These are phyloP conservation scores for Porphyrio hochstetteri DNA, from an alignment of 2,113 vertebrate genomes.

Conservation along the genomic window DNA sequence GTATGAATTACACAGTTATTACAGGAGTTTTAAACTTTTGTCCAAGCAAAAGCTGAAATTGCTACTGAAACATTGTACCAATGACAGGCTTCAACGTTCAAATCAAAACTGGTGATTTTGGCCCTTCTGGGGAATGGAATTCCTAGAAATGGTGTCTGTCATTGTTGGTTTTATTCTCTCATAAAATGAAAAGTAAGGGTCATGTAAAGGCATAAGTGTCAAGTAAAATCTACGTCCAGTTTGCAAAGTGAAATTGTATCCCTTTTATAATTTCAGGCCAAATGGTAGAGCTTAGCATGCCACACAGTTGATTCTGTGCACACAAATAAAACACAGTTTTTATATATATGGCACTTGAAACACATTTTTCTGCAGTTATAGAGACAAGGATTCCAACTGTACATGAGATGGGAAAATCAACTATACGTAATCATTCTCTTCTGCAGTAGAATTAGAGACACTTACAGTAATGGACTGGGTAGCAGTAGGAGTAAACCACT, in stretches of 20 bases:
- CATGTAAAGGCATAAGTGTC: not conserved
- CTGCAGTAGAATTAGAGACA: constrained; percentile 2
- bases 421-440: not conserved
- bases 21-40: not conserved
- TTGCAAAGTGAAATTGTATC: not conserved
- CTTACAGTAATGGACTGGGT: not conserved
- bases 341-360: not conserved
- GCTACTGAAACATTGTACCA: not conserved
- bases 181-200: not conserved
- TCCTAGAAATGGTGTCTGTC: not conserved
- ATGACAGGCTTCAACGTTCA: not conserved
- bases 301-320: not conserved
- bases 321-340: not conserved
- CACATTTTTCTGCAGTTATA: not conserved
- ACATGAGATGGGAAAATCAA: not conserved
- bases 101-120: not conserved
- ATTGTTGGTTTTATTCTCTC: not conserved
- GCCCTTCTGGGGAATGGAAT: not conserved
- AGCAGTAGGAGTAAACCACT: not conserved
- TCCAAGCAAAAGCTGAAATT: not conserved
- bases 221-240: not conserved
- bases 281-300: not conserved
- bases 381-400: not conserved
- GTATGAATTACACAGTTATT: not conserved
- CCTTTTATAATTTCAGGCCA: not conserved